These are phyloP conservation scores for Galemys pyrenaicus DNA, from an alignment of 2,113 vertebrate species.

Conservation along the genomic window DNA sequence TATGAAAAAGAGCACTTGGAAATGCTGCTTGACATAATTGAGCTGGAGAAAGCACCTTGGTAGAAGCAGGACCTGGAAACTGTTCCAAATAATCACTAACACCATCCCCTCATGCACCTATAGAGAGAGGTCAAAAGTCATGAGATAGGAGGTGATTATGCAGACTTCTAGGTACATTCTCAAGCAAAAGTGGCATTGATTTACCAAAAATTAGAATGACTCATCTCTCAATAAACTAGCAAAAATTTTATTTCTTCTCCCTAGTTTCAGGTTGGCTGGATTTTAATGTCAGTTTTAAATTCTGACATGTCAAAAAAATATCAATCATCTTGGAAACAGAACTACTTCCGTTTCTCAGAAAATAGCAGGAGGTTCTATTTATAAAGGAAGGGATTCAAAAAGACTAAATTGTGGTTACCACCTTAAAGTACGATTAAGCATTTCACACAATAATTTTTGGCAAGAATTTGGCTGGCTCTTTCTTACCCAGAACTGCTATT, in stretches of 20 bases:
- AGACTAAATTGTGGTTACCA: conserved; percentile 16
- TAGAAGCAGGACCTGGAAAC: neutral
- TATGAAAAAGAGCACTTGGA: neutral
- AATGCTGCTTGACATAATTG: neutral
- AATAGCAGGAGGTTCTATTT: neutral
- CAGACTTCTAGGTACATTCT: neutral
- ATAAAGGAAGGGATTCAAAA: neutral
- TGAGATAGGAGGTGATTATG: neutral
- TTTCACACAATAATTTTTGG: conserved; percentile 50
- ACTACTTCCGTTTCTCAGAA: neutral
- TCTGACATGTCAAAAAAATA: conserved; percentile 18
- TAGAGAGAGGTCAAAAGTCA: neutral
- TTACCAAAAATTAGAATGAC: neutral
- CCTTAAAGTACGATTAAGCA: neutral
- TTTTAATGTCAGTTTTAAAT: conserved; percentile 18
- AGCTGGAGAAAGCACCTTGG: neutral
- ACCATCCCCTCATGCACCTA: neutral
- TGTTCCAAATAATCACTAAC: neutral
- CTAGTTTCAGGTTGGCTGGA: neutral
- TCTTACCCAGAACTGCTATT: neutral
- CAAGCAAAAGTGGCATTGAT: neutral
- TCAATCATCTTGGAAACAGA: neutral
- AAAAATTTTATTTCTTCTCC: neutral
- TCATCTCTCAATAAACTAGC: neutral
- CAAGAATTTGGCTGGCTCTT: neutral